Conservation (phyloP, 1,140 invertebrate species). For the Physella acuta region DNA sequence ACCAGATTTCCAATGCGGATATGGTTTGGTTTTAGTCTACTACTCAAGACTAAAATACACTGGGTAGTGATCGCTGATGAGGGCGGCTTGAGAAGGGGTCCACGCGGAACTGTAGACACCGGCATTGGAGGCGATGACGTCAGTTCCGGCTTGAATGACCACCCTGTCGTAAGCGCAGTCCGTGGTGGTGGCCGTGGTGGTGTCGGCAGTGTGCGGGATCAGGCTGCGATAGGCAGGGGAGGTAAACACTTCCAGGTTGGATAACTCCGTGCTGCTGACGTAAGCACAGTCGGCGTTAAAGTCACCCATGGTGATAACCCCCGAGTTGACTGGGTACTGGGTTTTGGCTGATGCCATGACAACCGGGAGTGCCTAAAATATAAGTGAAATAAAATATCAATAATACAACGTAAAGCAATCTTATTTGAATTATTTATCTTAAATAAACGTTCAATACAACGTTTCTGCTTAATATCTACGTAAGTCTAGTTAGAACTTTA, state of each 20-base stretch:
- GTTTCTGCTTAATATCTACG: too few species aligned
- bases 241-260: background rate
- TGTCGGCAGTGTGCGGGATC: slow-evolving; percentile 5
- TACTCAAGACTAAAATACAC: too few species aligned
- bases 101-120: background rate
- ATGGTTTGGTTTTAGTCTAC: too few species aligned
- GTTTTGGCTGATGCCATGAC: background rate
- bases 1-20: too few species aligned
- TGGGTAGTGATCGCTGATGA: slow-evolving; percentile 18
- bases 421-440: too few species aligned
- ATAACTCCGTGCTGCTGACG: background rate
- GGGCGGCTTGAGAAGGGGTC: background rate
- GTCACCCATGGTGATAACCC: slow-evolving; percentile 10
- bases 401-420: too few species aligned
- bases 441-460: too few species aligned
- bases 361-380: background rate
- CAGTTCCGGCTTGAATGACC: background rate
- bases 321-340: background rate
- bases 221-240: background rate
- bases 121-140: background rate
- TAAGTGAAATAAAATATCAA: too few species aligned
- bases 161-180: slow-evolving; percentile 16
- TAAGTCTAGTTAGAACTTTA: too few species aligned
- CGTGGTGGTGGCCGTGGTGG: background rate
- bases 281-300: slow-evolving; percentile 15